Evolutionary conservation across 1,140 invertebrate species (phyloP).

Genomic region (Leptinotarsa texana): DNA sequence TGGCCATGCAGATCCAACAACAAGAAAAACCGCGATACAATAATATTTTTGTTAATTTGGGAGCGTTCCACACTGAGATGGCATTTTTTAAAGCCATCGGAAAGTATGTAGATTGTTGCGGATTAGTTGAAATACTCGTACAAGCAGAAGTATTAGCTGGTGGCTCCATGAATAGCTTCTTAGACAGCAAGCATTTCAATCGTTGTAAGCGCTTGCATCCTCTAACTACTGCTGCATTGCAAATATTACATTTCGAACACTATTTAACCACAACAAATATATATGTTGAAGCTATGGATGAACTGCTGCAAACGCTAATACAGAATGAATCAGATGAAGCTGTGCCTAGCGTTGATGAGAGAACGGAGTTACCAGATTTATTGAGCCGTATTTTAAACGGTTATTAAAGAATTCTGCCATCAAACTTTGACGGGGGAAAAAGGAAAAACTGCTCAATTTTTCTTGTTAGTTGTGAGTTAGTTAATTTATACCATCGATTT

Average conservation of each 20-base stretch:
- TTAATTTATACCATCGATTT: constrained; percentile 38
- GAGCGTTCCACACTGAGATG: too few relatives aligned
- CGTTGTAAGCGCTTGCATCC: constrained; percentile 46
- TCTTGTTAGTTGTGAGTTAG: constrained; percentile 24
- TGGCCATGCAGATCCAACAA: too few relatives aligned
- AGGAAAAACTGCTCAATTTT: constrained; percentile 46
- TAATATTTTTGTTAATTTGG: too few relatives aligned
- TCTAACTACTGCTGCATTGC: constrained; percentile 46
- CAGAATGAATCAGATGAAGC: constrained; percentile 17
- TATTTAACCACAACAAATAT: constrained; percentile 40
- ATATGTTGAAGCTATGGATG: constrained; percentile 16
- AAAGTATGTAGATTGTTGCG: constrained; percentile 50
- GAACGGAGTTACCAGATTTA: constrained; percentile 24
- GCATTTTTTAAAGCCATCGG: constrained; percentile 35
- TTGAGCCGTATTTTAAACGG: constrained; percentile 27
- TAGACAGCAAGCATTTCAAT: constrained; percentile 52
- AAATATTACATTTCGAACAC: constrained; percentile 36
- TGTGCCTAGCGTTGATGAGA: constrained; percentile 12
- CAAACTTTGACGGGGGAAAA: constrained; percentile 34
- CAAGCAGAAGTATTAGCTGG: constrained; percentile 48
- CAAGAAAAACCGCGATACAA: too few relatives aligned
- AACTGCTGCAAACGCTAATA: constrained; percentile 22
- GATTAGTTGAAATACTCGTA: constrained; percentile 48
- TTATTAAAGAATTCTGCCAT: constrained; percentile 32
- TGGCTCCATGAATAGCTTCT: constrained; percentile 52